Evolutionary conservation across 2,888 invertebrate species (phyloP).

Genomic region (Ennomos quercinarius): DNA sequence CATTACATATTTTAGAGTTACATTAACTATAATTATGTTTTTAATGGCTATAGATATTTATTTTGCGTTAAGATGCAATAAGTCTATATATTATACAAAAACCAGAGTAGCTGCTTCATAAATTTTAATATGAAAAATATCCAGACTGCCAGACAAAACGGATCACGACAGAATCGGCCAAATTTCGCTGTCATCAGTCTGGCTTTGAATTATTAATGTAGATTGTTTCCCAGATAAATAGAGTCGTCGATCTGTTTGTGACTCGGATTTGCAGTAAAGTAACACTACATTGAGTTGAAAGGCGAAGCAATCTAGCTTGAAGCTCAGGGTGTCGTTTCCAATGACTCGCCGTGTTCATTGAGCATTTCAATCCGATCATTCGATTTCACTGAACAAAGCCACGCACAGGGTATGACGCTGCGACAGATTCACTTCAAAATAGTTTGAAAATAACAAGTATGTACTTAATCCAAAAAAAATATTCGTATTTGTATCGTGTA

Average conservation of each 20-base stretch:
- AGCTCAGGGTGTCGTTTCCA: constrained; percentile 48
- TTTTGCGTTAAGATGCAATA: too few relatives aligned
- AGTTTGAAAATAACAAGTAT: constrained; percentile 5
- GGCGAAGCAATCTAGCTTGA: constrained; percentile 44
- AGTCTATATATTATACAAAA: too few relatives aligned
- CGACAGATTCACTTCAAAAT: constrained; percentile 33
- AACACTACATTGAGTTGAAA: constrained; percentile 42
- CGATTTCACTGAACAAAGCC: constrained; percentile 57
- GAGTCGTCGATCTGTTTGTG: constrained; percentile 12
- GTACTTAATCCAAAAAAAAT: background rate
- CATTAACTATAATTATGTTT: too few relatives aligned
- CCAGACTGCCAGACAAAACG: too few relatives aligned
- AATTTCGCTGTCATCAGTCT: too few relatives aligned
- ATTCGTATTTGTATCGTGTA: background rate
- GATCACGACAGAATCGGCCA: too few relatives aligned
- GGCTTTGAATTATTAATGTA: constrained; percentile 27
- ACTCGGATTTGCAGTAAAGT: constrained; percentile 40
- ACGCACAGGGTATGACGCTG: constrained; percentile 34
- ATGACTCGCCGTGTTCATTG: constrained; percentile 55
- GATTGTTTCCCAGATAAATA: background rate
- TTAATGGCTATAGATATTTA: too few relatives aligned
- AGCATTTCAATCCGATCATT: constrained; percentile 62
- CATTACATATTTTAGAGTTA: too few relatives aligned
- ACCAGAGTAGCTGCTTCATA: too few relatives aligned
- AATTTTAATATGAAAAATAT: too few relatives aligned